phyloP scores from a whole-genome alignment of 2,113 vertebrate species.

The Atherinomorus stipes region DNA sequence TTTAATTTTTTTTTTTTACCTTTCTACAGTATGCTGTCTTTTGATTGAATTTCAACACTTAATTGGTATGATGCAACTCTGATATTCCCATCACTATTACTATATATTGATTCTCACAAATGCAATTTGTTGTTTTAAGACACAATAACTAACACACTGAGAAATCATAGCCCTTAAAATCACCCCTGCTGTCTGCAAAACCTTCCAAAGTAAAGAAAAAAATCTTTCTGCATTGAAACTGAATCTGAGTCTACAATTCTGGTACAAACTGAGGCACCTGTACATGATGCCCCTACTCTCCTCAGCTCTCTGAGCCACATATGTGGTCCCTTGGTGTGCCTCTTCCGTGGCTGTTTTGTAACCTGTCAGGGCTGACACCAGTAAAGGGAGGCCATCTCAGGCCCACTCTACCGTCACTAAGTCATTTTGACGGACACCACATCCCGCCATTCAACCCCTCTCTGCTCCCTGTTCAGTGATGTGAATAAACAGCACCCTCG shows the following conservation, averaged over 20 bases:
- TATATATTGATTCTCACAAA: neutral
- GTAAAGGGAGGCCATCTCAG: constrained; percentile 45
- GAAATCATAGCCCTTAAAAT: neutral
- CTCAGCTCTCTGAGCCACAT: constrained; percentile 19
- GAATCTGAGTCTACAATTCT: neutral
- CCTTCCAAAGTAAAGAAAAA: neutral
- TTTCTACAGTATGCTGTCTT: neutral
- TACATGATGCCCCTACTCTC: neutral
- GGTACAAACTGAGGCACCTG: neutral
- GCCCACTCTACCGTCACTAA: constrained; percentile 64
- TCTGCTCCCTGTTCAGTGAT: constrained; percentile 55
- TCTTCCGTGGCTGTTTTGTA: constrained; percentile 65
- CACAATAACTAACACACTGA: neutral
- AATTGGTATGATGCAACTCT: neutral
- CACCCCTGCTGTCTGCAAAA: neutral
- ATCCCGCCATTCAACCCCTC: constrained; percentile 39
- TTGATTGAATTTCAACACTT: neutral
- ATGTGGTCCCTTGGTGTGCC: constrained; percentile 13
- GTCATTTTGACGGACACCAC: constrained; percentile 66
- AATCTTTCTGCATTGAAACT: neutral
- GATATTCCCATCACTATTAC: neutral
- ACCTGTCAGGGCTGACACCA: constrained; percentile 66
- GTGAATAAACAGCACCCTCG: constrained; percentile 49
- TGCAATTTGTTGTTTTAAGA: neutral
- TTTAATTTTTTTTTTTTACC: too few species aligned